phyloP scores from a whole-genome alignment of 2,113 vertebrate species.

The Podocnemis expansa region DNA sequence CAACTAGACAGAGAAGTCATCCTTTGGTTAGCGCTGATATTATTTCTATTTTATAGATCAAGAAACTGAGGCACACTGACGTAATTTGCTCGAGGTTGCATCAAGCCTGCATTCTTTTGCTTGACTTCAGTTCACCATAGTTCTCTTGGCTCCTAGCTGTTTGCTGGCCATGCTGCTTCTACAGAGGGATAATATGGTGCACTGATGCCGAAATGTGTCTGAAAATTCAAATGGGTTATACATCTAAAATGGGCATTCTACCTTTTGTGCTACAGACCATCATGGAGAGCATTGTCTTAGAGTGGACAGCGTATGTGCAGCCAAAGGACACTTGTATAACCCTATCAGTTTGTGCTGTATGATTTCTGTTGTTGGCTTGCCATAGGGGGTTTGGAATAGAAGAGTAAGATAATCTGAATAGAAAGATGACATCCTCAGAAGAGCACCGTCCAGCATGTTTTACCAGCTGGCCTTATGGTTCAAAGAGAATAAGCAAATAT shows the following conservation, averaged over 20 bases:
- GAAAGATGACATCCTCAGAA: slow-evolving; percentile 60
- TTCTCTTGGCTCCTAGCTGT: not conserved
- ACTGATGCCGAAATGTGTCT: not conserved
- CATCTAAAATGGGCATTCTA: not conserved
- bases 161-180: fast-evolving
- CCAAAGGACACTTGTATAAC: slow-evolving; percentile 68
- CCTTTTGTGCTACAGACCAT: not conserved
- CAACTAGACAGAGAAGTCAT: fast-evolving
- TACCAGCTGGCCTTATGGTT: slow-evolving; percentile 49
- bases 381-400: slow-evolving; percentile 38
- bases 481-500: slow-evolving; percentile 41
- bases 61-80: fast-evolving
- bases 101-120: fast-evolving
- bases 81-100: fast-evolving
- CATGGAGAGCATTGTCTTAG: not conserved
- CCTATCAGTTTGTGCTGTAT: slow-evolving; percentile 9
- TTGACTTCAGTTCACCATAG: fast-evolving
- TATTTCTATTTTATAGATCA: fast-evolving
- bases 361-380: slow-evolving; percentile 56
- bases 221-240: not conserved
- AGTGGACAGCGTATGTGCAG: slow-evolving; percentile 54
- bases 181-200: not conserved
- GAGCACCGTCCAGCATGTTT: slow-evolving; percentile 7
- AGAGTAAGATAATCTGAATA: slow-evolving; percentile 60
- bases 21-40: not conserved